These are phyloP conservation scores for Cloeon dipterum DNA, from an alignment of 2,888 invertebrate genomes.

Conservation along the genomic window DNA sequence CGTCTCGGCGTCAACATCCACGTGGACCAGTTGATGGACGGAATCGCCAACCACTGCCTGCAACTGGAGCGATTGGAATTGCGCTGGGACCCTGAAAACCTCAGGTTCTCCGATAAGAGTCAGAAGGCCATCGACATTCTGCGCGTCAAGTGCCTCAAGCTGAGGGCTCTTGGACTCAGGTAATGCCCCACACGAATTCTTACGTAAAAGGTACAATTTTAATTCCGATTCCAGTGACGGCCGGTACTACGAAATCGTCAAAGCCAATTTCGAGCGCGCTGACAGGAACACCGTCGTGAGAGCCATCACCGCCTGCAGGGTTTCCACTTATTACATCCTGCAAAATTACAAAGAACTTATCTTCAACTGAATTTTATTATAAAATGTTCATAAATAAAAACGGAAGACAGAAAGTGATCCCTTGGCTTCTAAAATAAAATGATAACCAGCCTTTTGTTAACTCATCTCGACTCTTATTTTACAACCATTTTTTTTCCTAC, in stretches of 20 bases:
- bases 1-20: constrained; percentile 89
- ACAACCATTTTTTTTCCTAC: too few species aligned
- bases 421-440: too few species aligned
- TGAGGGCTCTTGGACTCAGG: constrained; percentile 84
- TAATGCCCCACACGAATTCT: constrained; percentile 15
- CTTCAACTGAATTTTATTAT: constrained; percentile 45
- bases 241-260: constrained; percentile 95
- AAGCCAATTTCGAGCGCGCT: constrained; percentile 97
- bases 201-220: neutral
- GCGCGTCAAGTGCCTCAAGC: constrained; percentile 79
- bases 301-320: constrained; percentile 87
- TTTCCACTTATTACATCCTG: constrained; percentile 80
- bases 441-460: too few species aligned
- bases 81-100: constrained; percentile 95
- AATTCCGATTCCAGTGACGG: constrained; percentile 57
- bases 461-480: too few species aligned
- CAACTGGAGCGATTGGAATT: constrained; percentile 79
- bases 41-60: constrained; percentile 80
- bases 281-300: constrained; percentile 91
- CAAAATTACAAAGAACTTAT: constrained; percentile 85
- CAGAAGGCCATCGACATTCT: constrained; percentile 97
- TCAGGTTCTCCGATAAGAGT: constrained; percentile 96
- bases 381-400: too few species aligned
- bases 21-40: constrained; percentile 95
- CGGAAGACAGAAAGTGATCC: too few species aligned